phyloP scores from a whole-genome alignment of 2,888 invertebrate species.

The Cerastis rubricosa region DNA sequence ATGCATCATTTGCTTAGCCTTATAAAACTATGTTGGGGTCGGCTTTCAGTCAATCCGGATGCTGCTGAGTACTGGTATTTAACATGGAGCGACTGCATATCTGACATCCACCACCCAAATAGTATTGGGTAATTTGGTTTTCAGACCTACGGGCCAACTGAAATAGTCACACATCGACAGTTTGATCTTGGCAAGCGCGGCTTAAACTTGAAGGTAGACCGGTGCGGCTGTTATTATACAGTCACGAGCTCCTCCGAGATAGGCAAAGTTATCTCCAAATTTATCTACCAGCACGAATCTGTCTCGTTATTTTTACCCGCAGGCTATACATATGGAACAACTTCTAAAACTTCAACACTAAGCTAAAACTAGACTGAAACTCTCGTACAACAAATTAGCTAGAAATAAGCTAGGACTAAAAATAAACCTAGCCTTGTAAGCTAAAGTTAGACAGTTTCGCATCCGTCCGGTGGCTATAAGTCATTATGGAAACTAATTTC shows the following conservation, averaged over 20 bases:
- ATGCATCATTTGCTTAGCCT: not conserved
- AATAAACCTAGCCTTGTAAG: constrained; percentile 32
- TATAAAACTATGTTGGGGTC: not conserved
- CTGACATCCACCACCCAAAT: not conserved
- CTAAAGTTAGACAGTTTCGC: constrained; percentile 34
- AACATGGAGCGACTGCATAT: not conserved
- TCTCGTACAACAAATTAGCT: constrained; percentile 23
- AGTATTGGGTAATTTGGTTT: not conserved
- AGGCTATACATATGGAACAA: not conserved
- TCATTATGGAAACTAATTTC: constrained; percentile 10
- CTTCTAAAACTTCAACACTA: constrained; percentile 32
- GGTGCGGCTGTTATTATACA: not conserved
- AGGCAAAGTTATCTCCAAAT: not conserved
- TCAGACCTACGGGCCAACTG: not conserved
- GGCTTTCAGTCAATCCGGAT: not conserved
- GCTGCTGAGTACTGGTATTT: not conserved
- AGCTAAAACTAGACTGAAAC: constrained; percentile 8
- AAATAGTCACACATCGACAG: not conserved
- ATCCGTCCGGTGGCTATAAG: constrained; percentile 11
- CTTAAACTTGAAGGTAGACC: not conserved
- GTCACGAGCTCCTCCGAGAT: not conserved
- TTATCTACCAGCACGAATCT: not conserved
- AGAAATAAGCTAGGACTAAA: constrained; percentile 33
- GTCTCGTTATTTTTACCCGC: not conserved
- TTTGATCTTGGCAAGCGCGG: not conserved